phyloP scores from a whole-genome alignment of 2,113 vertebrate species.

The Channa maculata region DNA sequence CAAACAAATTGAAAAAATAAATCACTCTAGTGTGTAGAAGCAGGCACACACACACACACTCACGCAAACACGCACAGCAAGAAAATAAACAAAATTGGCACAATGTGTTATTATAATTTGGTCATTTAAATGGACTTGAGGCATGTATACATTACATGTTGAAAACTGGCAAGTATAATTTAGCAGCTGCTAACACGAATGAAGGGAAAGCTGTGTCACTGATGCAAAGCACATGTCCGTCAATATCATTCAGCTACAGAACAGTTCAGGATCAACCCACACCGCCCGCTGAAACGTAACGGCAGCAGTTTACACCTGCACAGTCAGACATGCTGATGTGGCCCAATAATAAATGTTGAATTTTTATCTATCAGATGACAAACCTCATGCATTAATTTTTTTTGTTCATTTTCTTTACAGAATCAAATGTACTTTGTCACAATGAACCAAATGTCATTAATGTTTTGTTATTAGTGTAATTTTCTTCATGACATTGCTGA shows the following conservation, averaged over 20 bases:
- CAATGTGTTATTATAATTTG: constrained; percentile 53
- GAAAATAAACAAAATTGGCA: constrained; percentile 72
- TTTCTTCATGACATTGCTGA: too few species aligned
- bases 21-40: constrained; percentile 35
- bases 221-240: not conserved
- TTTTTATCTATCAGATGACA: too few species aligned
- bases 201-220: constrained; percentile 25
- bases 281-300: not conserved
- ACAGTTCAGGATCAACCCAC: not conserved
- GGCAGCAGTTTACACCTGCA: not conserved
- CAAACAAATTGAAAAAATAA: constrained; percentile 22
- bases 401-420: too few species aligned
- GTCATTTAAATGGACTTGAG: constrained; percentile 73
- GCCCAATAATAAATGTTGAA: too few species aligned
- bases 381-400: too few species aligned
- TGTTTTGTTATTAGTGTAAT: too few species aligned
- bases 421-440: too few species aligned
- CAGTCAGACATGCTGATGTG: too few species aligned
- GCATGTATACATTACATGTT: constrained; percentile 46
- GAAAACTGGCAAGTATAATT: constrained; percentile 20
- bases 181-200: constrained; percentile 5
- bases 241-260: not conserved
- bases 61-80: constrained; percentile 34
- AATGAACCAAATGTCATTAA: too few species aligned
- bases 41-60: too few species aligned